A percentile compares a stretch with the other conserved stretches of the same genome.
Conservation (phyloP, 2,797 vertebrate species). For the Calcarius lapponicus region DNA sequence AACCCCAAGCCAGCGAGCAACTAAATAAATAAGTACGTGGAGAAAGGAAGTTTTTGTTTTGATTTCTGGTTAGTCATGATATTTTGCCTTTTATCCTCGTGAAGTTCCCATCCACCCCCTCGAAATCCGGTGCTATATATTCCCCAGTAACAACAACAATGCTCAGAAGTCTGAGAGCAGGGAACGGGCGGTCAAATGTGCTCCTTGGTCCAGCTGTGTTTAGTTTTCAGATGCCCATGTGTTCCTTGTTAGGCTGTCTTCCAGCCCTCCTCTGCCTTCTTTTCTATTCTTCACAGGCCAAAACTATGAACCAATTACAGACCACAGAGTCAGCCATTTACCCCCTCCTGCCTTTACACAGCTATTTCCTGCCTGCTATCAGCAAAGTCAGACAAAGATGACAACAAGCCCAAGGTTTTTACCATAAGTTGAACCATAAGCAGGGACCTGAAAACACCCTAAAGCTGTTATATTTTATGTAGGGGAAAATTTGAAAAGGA, state of each 20-base stretch:
- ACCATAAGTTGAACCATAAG: conserved; percentile 76
- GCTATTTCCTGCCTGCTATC: conserved; percentile 82
- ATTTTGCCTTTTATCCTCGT: conserved; percentile 38
- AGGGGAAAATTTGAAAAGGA: conserved; percentile 70
- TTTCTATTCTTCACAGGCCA: conserved; percentile 74
- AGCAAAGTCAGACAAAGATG: conserved; percentile 74
- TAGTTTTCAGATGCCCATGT: conserved; percentile 77
- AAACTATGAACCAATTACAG: conserved; percentile 81
- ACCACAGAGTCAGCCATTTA: conserved; percentile 76
- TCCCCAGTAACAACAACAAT: conserved; percentile 58
- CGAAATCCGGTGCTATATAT: conserved; percentile 58
- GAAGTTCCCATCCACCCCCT: conserved; percentile 51
- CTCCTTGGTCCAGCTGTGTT: conserved; percentile 72
- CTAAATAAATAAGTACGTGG: conserved; percentile 42
- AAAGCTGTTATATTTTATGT: conserved; percentile 69
- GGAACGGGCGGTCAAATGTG: conserved; percentile 42
- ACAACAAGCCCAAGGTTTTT: conserved; percentile 71
- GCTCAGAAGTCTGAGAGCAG: conserved; percentile 41
- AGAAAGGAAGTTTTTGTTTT: conserved; percentile 72
- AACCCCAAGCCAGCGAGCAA: conserved; percentile 17
- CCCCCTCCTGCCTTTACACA: conserved; percentile 74
- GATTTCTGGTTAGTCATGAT: conserved; percentile 58
- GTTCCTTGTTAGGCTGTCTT: conserved; percentile 79
- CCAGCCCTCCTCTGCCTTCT: conserved; percentile 66
- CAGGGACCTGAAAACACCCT: conserved; percentile 56